A percentile compares a stretch with the other conserved stretches of the same genome.
Conservation (phyloP, 2,113 vertebrate species). For the Paradoxurus hermaphroditus region DNA sequence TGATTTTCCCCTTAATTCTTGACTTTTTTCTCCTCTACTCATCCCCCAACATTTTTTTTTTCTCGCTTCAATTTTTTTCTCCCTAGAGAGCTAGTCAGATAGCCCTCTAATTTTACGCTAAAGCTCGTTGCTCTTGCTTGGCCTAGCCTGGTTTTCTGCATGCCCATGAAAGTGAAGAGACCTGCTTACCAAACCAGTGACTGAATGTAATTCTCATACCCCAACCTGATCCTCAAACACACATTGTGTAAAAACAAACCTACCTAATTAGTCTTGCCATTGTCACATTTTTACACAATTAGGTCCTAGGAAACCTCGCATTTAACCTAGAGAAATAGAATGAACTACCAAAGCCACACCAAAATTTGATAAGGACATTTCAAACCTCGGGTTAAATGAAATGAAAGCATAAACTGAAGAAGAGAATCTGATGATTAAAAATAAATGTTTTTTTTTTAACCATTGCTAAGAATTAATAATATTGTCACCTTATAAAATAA, state of each 20-base stretch:
- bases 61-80: not conserved
- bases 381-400: not conserved
- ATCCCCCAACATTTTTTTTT: not conserved
- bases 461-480: not conserved
- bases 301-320: not conserved
- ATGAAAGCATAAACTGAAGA: not conserved
- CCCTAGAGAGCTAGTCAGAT: not conserved
- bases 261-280: not conserved
- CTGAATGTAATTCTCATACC: not conserved
- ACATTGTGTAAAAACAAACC: not conserved
- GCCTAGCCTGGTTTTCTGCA: not conserved
- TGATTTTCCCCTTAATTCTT: not conserved
- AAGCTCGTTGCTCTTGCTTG: not conserved
- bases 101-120: not conserved
- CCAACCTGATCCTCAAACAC: not conserved
- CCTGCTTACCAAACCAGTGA: not conserved
- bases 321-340: not conserved
- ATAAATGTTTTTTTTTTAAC: not conserved
- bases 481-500: not conserved
- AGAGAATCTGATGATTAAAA: not conserved
- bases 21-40: not conserved
- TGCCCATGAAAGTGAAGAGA: not conserved
- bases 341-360: not conserved
- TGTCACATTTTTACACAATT: not conserved
- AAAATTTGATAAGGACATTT: not conserved